These are phyloP conservation scores for Mellivora capensis DNA, from an alignment of 2,113 vertebrate genomes.

Conservation along the genomic window DNA sequence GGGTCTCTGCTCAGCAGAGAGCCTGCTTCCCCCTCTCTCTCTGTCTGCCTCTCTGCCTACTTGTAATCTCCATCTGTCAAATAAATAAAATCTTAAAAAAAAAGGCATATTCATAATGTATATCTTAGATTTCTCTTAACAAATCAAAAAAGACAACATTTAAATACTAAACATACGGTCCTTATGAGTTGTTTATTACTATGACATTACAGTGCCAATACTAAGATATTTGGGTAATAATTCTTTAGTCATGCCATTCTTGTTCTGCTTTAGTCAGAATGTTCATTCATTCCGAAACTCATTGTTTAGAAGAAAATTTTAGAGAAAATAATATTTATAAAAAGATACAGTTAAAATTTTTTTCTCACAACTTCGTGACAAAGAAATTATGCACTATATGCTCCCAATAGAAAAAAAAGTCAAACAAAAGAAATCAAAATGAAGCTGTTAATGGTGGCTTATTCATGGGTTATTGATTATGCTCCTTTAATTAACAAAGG, in stretches of 20 bases:
- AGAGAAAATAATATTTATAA: not conserved
- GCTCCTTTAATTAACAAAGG: not conserved
- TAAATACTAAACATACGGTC: not conserved
- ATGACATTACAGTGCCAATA: not conserved
- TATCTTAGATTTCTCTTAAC: not conserved
- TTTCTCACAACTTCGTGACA: not conserved
- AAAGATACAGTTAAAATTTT: not conserved
- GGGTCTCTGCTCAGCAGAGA: too few species aligned
- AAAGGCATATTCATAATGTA: not conserved
- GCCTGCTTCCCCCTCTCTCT: too few species aligned
- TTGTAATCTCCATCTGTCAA: too few species aligned
- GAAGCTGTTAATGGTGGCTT: not conserved
- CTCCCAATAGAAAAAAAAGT: not conserved
- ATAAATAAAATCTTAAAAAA: too few species aligned
- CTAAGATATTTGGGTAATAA: not conserved
- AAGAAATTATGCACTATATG: not conserved
- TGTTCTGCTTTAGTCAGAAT: not conserved
- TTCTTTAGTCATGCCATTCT: not conserved
- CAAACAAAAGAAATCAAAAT: not conserved
- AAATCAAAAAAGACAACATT: not conserved
- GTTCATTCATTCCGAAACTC: not conserved
- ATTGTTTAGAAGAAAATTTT: not conserved
- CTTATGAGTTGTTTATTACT: not conserved
- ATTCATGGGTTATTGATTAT: not conserved
- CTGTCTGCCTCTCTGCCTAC: too few species aligned